These are phyloP conservation scores for Idaea straminata DNA, from an alignment of 2,888 invertebrate genomes.

Conservation along the genomic window DNA sequence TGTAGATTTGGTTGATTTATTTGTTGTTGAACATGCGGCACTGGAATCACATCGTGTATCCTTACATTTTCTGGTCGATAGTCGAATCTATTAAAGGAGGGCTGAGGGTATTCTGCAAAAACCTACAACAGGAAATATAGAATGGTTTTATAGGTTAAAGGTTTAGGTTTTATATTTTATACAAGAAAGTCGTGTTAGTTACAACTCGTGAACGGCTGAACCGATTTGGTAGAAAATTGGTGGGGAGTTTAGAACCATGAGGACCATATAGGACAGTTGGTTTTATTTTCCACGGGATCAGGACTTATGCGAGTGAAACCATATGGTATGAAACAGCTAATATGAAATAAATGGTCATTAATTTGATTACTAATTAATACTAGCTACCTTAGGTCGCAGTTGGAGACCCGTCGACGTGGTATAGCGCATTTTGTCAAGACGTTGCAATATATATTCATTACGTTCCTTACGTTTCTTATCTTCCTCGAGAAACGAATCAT, in stretches of 20 bases:
- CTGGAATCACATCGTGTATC: neutral
- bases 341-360: neutral
- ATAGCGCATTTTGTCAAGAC: constrained; percentile 66
- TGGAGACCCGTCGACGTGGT: constrained; percentile 46
- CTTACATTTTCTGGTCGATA: neutral
- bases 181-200: too few species aligned
- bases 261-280: too few species aligned
- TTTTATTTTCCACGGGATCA: too few species aligned
- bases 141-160: neutral
- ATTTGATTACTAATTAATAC: neutral
- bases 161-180: neutral
- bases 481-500: constrained; percentile 69
- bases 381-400: constrained; percentile 2
- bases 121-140: neutral
- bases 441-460: constrained; percentile 68
- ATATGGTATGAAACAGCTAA: too few species aligned
- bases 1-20: constrained; percentile 9
- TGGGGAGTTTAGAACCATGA: too few species aligned
- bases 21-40: neutral
- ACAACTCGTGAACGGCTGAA: too few species aligned
- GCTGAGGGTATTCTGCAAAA: neutral
- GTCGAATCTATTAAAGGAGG: neutral
- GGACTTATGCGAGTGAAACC: too few species aligned
- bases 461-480: constrained; percentile 70
- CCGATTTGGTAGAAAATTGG: too few species aligned